Base-by-base conservation (phyloP, 2,888 invertebrate species). In the Polyommatus icarus region DNA sequence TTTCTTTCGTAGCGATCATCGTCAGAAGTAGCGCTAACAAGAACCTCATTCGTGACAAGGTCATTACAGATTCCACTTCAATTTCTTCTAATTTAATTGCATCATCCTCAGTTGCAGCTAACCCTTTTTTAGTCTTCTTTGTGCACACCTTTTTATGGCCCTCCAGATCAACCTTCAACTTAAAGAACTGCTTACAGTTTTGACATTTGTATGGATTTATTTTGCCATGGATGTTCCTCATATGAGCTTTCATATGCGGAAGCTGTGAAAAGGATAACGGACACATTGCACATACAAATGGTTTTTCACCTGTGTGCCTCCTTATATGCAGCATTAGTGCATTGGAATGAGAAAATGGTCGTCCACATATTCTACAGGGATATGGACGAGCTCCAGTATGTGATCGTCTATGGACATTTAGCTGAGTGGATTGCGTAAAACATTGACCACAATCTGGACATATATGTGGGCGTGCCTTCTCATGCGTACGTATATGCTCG, bases 181-280 rank as follows among this genome's bases (percentile, higher is more conserved):
- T 96, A 86, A 97, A 97, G 87, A 97, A 97, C 75, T 95, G 93
- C 50, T 95, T 94, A 87, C 98, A 98, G 76, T 95, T 95, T 29
- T 93, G 90, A 86, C 98, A 98, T 85, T 96, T 95, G 85, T 98
- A 98, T 0, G 97, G 96, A 82, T 97, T 96, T 80, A 95, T 95
- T 82, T 97, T 95, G 50, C 97, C 96, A 87, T 98, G 98, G 78
- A 98, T 97, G 84, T 97, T 97, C 80, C 96, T 95, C 97, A 98
- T 97, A 87, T 98, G 98, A 80, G 97, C 97, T 89, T 98, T 98
- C 89, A 98, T 95, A 85, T 98, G 98, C 0, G 98, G 97, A 78
- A 98, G 89, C 86, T 98, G 98, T 0, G 97, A 96, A 87, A 98
- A 98, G 0, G 96, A 95, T 59, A 96, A 95, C 59, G 96, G 96